phyloP scores from a whole-genome alignment of 1,140 invertebrate genomes.

The Chymomyza costata region DNA sequence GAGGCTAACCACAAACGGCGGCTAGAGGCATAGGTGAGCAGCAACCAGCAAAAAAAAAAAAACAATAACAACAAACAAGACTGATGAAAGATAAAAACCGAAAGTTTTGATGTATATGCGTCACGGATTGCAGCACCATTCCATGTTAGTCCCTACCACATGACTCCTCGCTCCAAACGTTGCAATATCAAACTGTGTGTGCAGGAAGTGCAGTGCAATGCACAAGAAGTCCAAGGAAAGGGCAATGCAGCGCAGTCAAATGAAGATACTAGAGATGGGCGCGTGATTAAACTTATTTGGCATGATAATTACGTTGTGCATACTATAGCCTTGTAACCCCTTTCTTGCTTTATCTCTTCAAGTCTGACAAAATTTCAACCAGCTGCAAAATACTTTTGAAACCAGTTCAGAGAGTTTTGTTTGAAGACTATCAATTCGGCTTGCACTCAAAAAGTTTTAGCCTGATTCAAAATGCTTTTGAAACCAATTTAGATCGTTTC shows the following conservation, averaged over 20 bases:
- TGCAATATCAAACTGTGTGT: slow-evolving; percentile 4
- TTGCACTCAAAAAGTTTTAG: too few species aligned
- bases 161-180: neutral
- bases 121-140: slow-evolving; percentile 31
- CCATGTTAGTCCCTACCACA: too few species aligned
- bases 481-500: too few species aligned
- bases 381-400: too few species aligned
- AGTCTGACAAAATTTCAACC: neutral
- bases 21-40: slow-evolving; percentile 49
- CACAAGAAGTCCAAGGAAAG: slow-evolving; percentile 35
- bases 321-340: too few species aligned
- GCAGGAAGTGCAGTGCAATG: slow-evolving; percentile 65
- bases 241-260: slow-evolving; percentile 20
- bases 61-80: slow-evolving; percentile 24
- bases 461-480: too few species aligned
- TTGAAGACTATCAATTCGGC: too few species aligned
- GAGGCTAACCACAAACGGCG: slow-evolving; percentile 37
- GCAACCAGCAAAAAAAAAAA: slow-evolving; percentile 30
- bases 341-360: neutral
- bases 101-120: slow-evolving; percentile 67
- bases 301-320: too few species aligned
- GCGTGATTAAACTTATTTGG: too few species aligned
- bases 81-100: slow-evolving; percentile 66
- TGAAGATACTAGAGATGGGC: too few species aligned
- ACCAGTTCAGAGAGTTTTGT: too few species aligned